Base-by-base conservation (phyloP, 2,888 invertebrate species). In the Patella pellucida region DNA sequence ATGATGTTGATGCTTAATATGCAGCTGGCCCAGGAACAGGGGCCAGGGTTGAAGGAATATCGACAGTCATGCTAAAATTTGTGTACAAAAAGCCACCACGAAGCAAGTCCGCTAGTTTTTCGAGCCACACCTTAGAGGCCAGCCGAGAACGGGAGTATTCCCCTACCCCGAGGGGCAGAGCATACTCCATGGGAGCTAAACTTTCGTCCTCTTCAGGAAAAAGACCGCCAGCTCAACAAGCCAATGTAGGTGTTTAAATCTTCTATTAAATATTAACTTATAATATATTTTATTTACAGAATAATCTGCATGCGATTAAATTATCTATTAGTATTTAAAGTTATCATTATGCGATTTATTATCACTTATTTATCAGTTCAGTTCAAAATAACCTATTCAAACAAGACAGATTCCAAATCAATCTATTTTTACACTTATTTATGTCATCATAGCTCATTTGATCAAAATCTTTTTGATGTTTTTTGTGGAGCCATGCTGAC, bases 101-200 rank as follows among this genome's bases (percentile, higher is more conserved):
- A 62, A 62, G 62, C 23, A 62, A 62, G 23, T 62, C 62, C 19
- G 62, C 62, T 19, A 62, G 62, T 62, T 62, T 62, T 62, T 62
- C 62, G 62, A 62, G 62, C 62, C 62, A 62, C 19, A 62, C 62
- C 62, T 62, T 62, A 62, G 62, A 62, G 62, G 62, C 62, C 19
- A 62, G 62, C 23, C 62, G 12, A 62, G 62, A 62, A 62, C 62
- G 62, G 62, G 62, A 62, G 62, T 62, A 62, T 23, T 62, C 62
- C 62, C 62, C 62, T 23, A 23, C 62, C 11, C 62, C 62, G 19
- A n/a, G 62, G 23, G 62, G 62, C 19, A 19, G 62, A 23, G 62
- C 62, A 19, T 62, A 62, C 62, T 62, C 62, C 12, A 62, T 62
- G 62, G 62, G 62, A 19, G 62, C 62, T 23, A 62, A 62, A 62